Percentiles rank a stretch among this genome's conserved stretches.
These are phyloP conservation scores for Eilema griseolum DNA, from an alignment of 2,888 invertebrate genomes.

Conservation along the genomic window DNA sequence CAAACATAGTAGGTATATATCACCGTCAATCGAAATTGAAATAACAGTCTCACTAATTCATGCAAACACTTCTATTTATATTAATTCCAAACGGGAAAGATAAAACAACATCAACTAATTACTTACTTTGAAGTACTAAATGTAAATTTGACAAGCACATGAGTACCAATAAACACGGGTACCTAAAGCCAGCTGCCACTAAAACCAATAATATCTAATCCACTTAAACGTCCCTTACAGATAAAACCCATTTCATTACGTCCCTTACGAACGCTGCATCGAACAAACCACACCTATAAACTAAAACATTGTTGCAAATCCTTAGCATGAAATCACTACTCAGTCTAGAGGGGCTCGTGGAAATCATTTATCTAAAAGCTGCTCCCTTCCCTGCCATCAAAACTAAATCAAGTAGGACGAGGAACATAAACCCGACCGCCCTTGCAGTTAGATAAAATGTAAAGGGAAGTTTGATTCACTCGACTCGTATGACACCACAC, in stretches of 20 bases:
- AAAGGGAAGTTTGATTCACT: slow-evolving; percentile 84
- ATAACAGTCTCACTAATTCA: not conserved
- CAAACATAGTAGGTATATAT: not conserved
- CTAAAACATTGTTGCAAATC: slow-evolving; percentile 80
- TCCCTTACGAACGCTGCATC: slow-evolving; percentile 72
- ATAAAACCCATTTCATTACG: slow-evolving; percentile 78
- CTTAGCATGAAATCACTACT: slow-evolving; percentile 60
- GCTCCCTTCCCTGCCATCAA: slow-evolving; percentile 83
- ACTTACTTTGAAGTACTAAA: slow-evolving; percentile 25
- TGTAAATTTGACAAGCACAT: slow-evolving; percentile 43
- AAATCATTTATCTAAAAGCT: slow-evolving; percentile 84
- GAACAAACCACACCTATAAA: slow-evolving; percentile 71
- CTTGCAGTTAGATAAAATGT: slow-evolving; percentile 85
- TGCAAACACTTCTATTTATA: slow-evolving; percentile 1
- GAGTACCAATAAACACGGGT: slow-evolving; percentile 43
- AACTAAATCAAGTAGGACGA: slow-evolving; percentile 85
- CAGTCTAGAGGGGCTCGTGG: slow-evolving; percentile 57
- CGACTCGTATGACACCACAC: slow-evolving; percentile 74
- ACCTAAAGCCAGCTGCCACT: slow-evolving; percentile 55
- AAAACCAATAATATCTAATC: slow-evolving; percentile 70
- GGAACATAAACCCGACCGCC: slow-evolving; percentile 83
- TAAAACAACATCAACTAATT: slow-evolving; percentile 18
- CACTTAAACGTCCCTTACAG: slow-evolving; percentile 71
- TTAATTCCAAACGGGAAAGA: not conserved
- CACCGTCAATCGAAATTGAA: not conserved